Conservation (phyloP, 2,888 invertebrate species). For the Auanema freiburgensis region DNA sequence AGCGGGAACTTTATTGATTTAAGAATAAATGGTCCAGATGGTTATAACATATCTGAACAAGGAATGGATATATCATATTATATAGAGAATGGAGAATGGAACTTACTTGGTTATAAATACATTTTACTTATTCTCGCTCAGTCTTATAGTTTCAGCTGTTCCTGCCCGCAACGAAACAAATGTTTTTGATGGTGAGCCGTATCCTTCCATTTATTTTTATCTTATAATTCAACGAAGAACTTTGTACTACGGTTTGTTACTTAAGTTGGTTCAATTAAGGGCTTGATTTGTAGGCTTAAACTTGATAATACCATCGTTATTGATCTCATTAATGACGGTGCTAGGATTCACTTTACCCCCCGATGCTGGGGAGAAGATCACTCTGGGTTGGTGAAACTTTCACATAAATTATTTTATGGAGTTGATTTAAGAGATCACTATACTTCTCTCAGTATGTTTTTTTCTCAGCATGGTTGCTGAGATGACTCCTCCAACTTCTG, state of each 20-base stretch:
- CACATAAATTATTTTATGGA: background rate
- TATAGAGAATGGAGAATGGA: slow-evolving; percentile 99
- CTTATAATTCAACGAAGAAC: slow-evolving; percentile 93
- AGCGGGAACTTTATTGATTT: slow-evolving; percentile 86
- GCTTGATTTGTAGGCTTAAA: slow-evolving; percentile 79
- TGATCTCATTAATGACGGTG: slow-evolving; percentile 97
- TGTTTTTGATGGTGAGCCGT: slow-evolving; percentile 83
- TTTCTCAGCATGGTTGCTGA: slow-evolving; percentile 95
- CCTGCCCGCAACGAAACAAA: slow-evolving; percentile 68
- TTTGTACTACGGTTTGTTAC: slow-evolving; percentile 79
- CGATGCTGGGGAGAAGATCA: slow-evolving; percentile 97
- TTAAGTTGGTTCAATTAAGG: no score
- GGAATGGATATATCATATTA: slow-evolving; percentile 75
- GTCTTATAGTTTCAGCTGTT: slow-evolving; percentile 30
- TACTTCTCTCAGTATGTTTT: slow-evolving; percentile 85
- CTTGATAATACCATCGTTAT: slow-evolving; percentile 95
- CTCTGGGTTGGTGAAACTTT: slow-evolving; percentile 76
- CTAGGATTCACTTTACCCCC: slow-evolving; percentile 96
- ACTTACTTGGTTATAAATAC: slow-evolving; percentile 73
- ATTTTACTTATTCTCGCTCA: background rate
- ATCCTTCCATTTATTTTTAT: slow-evolving; percentile 89
- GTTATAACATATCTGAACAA: slow-evolving; percentile 39
- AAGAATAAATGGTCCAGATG: slow-evolving; percentile 51
- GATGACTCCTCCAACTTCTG: slow-evolving; percentile 78
- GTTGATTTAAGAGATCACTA: slow-evolving; percentile 53